Conservation (phyloP, 2,888 invertebrate genomes). For the Caradrina clavipalpis region DNA sequence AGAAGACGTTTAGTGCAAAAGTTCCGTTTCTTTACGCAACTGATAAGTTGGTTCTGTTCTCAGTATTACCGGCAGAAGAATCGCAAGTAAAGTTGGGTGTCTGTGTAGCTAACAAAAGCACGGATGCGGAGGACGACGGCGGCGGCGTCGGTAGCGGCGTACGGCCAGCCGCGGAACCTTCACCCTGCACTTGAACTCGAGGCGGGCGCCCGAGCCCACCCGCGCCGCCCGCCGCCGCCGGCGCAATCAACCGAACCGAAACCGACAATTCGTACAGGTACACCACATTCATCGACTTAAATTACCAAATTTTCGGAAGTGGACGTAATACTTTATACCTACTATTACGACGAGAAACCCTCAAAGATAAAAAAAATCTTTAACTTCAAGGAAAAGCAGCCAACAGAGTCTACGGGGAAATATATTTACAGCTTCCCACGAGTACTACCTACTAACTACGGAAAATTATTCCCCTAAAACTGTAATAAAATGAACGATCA, state of each 20-base stretch:
- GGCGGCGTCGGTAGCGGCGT: conserved; percentile 43
- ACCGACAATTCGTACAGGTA: conserved; percentile 77
- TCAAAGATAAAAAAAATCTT: conserved; percentile 10
- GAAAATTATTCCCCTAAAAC: conserved; percentile 45
- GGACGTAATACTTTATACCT: conserved; percentile 3
- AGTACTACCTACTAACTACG: conserved; percentile 19
- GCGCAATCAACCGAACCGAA: conserved; percentile 82
- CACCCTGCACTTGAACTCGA: conserved; percentile 90
- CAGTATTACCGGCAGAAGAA: conserved; percentile 4
- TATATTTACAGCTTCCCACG: conserved; percentile 36
- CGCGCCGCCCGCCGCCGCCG: conserved; percentile 71
- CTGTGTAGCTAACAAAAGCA: conserved; percentile 47
- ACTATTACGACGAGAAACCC: conserved; percentile 9
- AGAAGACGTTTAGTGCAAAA: background rate
- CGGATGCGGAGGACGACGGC: conserved; percentile 38
- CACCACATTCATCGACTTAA: conserved; percentile 63
- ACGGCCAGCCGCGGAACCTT: conserved; percentile 79
- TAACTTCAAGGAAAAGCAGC: conserved; percentile 25
- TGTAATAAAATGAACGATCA: conserved; percentile 48
- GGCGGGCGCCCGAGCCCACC: conserved; percentile 65
- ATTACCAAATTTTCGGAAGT: conserved; percentile 58
- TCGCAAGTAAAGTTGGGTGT: conserved; percentile 44
- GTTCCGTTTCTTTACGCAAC: background rate
- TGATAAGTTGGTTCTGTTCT: background rate
- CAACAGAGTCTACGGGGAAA: conserved; percentile 36